Evolutionary conservation across 1,140 invertebrate species (phyloP), one percentile per base, ranked within the genome.

Genomic region (Venustaconcha ellipsiformis): DNA sequence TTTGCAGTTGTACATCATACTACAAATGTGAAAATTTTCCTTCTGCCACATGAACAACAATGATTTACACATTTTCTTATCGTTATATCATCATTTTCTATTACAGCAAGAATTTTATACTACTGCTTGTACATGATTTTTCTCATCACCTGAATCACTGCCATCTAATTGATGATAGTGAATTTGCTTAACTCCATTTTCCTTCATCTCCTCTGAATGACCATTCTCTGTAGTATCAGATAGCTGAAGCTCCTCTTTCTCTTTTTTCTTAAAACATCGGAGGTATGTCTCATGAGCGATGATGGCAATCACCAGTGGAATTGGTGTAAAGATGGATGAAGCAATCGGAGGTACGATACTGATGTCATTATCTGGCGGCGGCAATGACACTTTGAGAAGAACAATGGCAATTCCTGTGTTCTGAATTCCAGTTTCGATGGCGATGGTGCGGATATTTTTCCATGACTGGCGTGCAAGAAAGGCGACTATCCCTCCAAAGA

Each of bases 281-380:
- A 79, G 80, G 14, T 78, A 76, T 12, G 81, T 80, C 60, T 74
- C 76, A 69, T 80, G 79, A 2, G 58, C 18, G n/a, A 78, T 64
- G 14, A 82, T 80, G 26, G 78, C 79, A 18, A 80, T 70, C 12
- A 80, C 89, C 74, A 98, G 91, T 0, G 97, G 96, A 37, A 98
- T 84, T 13, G 97, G 97, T 0, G 97, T 99, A 94, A 99, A 97
- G 62, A 97, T 94, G 17, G 97, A 95, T 57, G 95, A 94, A 3
- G 86, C 85, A n/a, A 91, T 83, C 0, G 89, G 84, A 2, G 87
- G 80, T 18, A 91, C 86, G 13, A 89, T 85, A 23, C 88, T 84
- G 37, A 91, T 77, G 66, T 91, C 90, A 5, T 88, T 88, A 59
- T 90, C 87, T 2, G 91, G 91, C n/a, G 87, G 85, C 0, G 87